Percentiles rank a stretch among this genome's conserved stretches.
phyloP scores from a whole-genome alignment of 2,113 vertebrate species.

The Clarias batrachus region DNA sequence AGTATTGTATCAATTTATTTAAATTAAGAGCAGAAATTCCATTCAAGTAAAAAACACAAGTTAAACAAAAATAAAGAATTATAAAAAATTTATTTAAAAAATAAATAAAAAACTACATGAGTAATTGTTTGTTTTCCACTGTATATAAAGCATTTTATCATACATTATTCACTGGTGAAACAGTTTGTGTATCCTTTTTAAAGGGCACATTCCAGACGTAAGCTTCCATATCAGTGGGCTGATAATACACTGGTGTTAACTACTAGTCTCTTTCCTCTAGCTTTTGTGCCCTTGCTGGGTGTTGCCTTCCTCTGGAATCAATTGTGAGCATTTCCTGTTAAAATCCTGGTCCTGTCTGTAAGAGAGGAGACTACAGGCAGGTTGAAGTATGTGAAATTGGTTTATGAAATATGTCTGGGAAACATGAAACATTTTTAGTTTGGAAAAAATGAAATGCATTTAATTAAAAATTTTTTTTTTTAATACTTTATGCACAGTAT shows the following conservation, averaged over 20 bases:
- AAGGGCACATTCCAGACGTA: slow-evolving; percentile 26
- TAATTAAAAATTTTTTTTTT: too few species aligned
- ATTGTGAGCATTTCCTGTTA: slow-evolving; percentile 50
- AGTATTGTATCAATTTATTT: too few species aligned
- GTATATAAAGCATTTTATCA: neutral
- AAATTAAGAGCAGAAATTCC: too few species aligned
- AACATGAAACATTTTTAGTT: neutral
- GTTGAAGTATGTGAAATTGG: neutral
- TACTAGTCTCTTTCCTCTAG: slow-evolving; percentile 36
- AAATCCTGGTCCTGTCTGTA: slow-evolving; percentile 1
- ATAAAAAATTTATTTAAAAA: too few species aligned
- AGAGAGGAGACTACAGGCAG: slow-evolving; percentile 4
- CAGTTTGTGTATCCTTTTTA: neutral
- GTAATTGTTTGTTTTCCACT: neutral
- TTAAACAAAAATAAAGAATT: too few species aligned
- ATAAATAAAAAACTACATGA: too few species aligned
- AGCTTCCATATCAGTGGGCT: slow-evolving; percentile 18
- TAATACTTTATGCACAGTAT: too few species aligned
- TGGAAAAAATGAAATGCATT: too few species aligned
- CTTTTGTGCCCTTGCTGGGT: slow-evolving; percentile 47
- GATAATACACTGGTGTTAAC: slow-evolving; percentile 31
- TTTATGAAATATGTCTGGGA: neutral
- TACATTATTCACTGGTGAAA: neutral
- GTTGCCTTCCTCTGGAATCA: slow-evolving; percentile 51
- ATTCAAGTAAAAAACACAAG: too few species aligned